phyloP scores from a whole-genome alignment of 2,888 invertebrate species.

The Tolmerus cingulatus region DNA sequence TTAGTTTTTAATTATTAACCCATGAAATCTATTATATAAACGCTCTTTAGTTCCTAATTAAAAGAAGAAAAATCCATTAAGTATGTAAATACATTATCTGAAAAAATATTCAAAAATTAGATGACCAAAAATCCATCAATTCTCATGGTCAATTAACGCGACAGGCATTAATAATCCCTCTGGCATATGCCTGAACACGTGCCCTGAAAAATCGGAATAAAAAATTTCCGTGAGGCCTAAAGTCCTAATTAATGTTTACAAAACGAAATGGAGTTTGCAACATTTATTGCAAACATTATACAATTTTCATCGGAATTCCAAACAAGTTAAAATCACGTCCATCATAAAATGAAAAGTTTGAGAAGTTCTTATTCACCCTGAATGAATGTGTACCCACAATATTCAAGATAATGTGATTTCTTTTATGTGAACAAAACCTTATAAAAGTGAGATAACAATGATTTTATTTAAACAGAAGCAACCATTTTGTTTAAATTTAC shows the following conservation, averaged over 20 bases:
- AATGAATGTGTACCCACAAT: not conserved
- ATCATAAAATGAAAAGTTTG: not conserved
- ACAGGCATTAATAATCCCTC: not conserved
- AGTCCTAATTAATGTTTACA: not conserved
- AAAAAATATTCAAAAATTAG: not conserved
- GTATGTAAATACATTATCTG: not conserved
- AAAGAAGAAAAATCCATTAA: not conserved
- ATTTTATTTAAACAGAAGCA: too few species aligned
- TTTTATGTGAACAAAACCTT: not conserved
- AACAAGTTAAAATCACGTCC: not conserved
- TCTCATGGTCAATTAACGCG: not conserved
- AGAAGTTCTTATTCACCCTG: not conserved
- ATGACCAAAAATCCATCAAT: not conserved
- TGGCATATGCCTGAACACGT: not conserved
- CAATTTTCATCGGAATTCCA: not conserved
- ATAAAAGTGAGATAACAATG: not conserved
- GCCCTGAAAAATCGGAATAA: not conserved
- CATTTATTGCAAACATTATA: not conserved
- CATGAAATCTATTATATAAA: too few species aligned
- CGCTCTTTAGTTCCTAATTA: not conserved
- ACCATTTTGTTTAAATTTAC: too few species aligned
- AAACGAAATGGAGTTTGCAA: not conserved
- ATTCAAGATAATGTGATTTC: not conserved
- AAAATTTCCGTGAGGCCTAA: not conserved
- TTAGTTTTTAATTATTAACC: too few species aligned